phyloP scores from a whole-genome alignment of 1,140 invertebrate species.

The Homarus americanus region DNA sequence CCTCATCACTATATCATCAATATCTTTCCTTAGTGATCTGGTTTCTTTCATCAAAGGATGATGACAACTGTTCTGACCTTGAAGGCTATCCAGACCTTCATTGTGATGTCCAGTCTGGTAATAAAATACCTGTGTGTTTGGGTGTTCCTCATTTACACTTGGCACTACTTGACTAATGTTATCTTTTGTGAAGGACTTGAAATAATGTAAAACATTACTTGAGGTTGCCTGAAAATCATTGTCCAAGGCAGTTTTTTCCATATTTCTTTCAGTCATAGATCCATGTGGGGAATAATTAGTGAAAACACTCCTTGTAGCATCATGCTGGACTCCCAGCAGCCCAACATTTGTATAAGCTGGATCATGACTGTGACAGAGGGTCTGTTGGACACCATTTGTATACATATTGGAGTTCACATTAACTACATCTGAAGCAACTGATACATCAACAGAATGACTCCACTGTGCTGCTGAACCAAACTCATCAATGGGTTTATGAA shows the following conservation, averaged over 20 bases:
- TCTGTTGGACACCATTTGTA: neutral
- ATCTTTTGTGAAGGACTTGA: neutral
- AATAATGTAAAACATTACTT: neutral
- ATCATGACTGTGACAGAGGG: neutral
- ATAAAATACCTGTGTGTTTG: neutral
- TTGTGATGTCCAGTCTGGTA: neutral
- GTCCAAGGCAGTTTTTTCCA: neutral
- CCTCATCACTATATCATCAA: constrained; percentile 59
- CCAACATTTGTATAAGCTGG: neutral
- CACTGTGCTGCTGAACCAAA: neutral
- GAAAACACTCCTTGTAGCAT: neutral
- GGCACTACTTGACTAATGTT: constrained; percentile 7
- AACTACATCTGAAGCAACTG: neutral
- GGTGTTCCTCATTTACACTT: neutral
- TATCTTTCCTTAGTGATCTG: constrained; percentile 57
- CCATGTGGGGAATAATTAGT: neutral
- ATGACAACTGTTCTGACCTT: constrained; percentile 12
- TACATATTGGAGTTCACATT: neutral
- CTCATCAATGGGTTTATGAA: neutral
- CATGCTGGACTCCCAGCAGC: neutral
- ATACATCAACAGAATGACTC: neutral
- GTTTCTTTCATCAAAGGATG: constrained; percentile 64
- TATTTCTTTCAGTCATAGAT: neutral
- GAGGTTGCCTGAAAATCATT: neutral
- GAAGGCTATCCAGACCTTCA: constrained; percentile 8